phyloP scores from a whole-genome alignment of 2,888 invertebrate species.

The Caenorhabditis sp. region DNA sequence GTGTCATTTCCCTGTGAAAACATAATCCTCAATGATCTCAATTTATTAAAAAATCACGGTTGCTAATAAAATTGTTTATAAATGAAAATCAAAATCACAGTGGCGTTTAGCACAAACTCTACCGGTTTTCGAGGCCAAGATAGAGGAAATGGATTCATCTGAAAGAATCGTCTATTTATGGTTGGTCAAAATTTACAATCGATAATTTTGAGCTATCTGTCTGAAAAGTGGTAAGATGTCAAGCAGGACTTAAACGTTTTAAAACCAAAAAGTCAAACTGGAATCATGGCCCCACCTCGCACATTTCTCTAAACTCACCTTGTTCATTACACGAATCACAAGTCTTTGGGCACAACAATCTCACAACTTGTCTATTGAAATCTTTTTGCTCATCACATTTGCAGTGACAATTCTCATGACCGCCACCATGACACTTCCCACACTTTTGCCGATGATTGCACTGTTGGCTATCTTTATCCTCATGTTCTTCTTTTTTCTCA shows the following conservation, averaged over 20 bases:
- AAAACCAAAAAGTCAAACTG: too few species aligned
- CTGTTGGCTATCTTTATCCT: background rate
- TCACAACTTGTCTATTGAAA: slow-evolving; percentile 52
- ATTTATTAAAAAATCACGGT: slow-evolving; percentile 5
- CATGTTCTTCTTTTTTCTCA: background rate
- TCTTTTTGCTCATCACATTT: slow-evolving; percentile 54
- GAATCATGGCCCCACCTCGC: background rate
- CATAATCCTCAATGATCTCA: slow-evolving; percentile 27
- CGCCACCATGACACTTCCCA: background rate
- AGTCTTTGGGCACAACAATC: slow-evolving; percentile 57
- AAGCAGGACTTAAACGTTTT: too few species aligned
- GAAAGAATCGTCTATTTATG: too few species aligned
- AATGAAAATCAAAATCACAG: slow-evolving; percentile 6
- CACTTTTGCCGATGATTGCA: slow-evolving; percentile 3
- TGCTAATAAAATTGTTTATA: background rate
- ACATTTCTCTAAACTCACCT: background rate
- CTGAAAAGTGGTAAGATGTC: too few species aligned
- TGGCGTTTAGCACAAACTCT: background rate
- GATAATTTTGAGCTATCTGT: too few species aligned
- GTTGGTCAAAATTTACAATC: too few species aligned
- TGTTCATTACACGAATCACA: slow-evolving; percentile 45
- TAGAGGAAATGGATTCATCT: slow-evolving; percentile 47
- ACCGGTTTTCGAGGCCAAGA: background rate
- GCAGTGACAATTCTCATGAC: slow-evolving; percentile 2
- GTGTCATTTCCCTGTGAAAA: slow-evolving; percentile 7